phyloP scores from a whole-genome alignment of 2,113 vertebrate species.

The Ictalurus punctatus region DNA sequence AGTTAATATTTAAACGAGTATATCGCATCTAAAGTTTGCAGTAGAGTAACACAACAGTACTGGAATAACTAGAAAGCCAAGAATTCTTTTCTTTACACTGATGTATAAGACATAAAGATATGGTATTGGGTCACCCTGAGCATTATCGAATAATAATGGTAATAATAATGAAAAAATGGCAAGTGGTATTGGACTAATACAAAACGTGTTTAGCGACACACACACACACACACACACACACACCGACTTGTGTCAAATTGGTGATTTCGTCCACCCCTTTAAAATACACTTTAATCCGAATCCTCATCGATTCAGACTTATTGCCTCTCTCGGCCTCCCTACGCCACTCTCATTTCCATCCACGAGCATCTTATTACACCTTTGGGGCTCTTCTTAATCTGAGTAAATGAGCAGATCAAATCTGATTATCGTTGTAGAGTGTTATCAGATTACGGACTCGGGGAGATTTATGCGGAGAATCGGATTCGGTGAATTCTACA shows the following conservation, averaged over 20 bases:
- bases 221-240: not conserved
- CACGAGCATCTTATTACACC: not conserved
- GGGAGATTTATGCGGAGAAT: not conserved
- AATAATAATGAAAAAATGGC: not conserved
- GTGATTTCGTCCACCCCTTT: not conserved
- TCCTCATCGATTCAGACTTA: not conserved
- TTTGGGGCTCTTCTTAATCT: not conserved
- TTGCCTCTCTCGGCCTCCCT: not conserved
- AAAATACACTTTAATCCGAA: not conserved
- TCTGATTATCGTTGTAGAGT: not conserved
- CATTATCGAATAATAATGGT: not conserved
- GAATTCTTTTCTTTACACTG: not conserved
- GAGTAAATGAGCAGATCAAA: slow-evolving; percentile 14
- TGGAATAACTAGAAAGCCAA: not conserved
- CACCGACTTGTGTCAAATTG: not conserved
- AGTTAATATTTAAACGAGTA: not conserved
- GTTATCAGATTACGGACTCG: slow-evolving; percentile 11
- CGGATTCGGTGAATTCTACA: not conserved
- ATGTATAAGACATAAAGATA: not conserved
- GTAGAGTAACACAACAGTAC: not conserved
- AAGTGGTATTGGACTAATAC: not conserved
- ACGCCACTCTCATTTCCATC: not conserved
- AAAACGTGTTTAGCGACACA: not conserved
- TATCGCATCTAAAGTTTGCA: not conserved
- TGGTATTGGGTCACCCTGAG: not conserved